A percentile compares a stretch with the other conserved stretches of the same genome.
Conservation (phyloP, 2,888 invertebrate species). For the Cantharis rustica region DNA sequence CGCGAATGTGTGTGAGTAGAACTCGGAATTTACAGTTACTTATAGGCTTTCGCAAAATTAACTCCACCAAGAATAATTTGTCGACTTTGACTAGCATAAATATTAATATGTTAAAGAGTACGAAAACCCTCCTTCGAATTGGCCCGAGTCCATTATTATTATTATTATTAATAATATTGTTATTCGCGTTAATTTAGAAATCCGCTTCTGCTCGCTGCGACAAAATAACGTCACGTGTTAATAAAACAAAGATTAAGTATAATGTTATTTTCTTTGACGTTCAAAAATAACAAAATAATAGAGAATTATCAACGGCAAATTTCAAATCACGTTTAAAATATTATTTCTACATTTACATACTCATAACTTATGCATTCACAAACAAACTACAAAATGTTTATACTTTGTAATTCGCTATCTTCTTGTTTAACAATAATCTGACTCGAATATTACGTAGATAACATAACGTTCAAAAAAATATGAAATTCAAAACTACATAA, state of each 20-base stretch:
- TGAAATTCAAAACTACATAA: not conserved
- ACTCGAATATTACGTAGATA: not conserved
- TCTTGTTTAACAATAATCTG: not conserved
- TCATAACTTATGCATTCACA: conserved; percentile 8
- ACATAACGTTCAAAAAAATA: not conserved
- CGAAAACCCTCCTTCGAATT: not conserved
- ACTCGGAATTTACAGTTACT: conserved; percentile 9
- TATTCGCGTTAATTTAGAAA: not conserved
- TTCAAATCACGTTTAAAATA: not conserved
- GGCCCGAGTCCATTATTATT: not conserved
- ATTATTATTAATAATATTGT: not conserved
- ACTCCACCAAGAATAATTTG: not conserved
- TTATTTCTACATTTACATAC: not conserved
- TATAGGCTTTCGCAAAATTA: conserved; percentile 9
- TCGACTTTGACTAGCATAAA: not conserved
- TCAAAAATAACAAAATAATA: not conserved
- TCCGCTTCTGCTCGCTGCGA: not conserved
- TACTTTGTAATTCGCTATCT: not conserved
- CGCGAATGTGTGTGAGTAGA: conserved; percentile 9
- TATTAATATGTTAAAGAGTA: not conserved
- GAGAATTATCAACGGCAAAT: not conserved
- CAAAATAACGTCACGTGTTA: not conserved
- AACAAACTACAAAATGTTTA: conserved; percentile 6
- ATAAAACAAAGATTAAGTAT: not conserved
- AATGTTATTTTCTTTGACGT: not conserved